Evolutionary conservation across 2,113 vertebrate species (phyloP).

Genomic region (Lepidothrix coronata): DNA sequence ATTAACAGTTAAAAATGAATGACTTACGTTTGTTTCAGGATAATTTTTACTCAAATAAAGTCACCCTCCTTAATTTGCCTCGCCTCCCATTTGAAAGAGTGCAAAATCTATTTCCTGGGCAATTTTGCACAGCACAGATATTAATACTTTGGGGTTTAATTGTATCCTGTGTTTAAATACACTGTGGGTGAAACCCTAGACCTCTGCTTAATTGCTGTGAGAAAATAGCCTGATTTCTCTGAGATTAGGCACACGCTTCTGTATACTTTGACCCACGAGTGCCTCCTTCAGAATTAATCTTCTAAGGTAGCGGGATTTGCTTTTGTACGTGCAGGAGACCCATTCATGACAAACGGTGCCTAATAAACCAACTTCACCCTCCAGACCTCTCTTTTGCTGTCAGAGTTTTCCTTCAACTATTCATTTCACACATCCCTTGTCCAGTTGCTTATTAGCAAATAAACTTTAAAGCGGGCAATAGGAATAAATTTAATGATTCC

Average conservation of each 20-base stretch:
- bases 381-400: constrained; percentile 74
- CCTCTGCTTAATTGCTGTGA: constrained; percentile 87
- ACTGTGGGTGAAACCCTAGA: constrained; percentile 85
- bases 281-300: constrained; percentile 87
- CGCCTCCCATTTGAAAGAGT: constrained; percentile 75
- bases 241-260: constrained; percentile 86
- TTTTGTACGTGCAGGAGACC: constrained; percentile 74
- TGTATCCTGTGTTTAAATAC: constrained; percentile 89
- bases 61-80: constrained; percentile 73
- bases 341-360: constrained; percentile 79
- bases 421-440: constrained; percentile 79
- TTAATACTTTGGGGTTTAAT: constrained; percentile 86
- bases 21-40: constrained; percentile 50
- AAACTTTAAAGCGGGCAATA: constrained; percentile 67
- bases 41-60: constrained; percentile 71
- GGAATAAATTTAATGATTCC: constrained; percentile 69
- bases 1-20: constrained; percentile 65
- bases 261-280: constrained; percentile 84
- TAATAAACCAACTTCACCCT: constrained; percentile 80
- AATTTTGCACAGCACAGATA: constrained; percentile 84
- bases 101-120: constrained; percentile 83
- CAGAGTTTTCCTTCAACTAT: constrained; percentile 73
- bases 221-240: constrained; percentile 85
- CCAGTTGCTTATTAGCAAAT: constrained; percentile 79
- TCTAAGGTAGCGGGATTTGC: constrained; percentile 83